Evolutionary conservation across 2,888 invertebrate species (phyloP).

Genomic region (Alloscopus bannaensis): DNA sequence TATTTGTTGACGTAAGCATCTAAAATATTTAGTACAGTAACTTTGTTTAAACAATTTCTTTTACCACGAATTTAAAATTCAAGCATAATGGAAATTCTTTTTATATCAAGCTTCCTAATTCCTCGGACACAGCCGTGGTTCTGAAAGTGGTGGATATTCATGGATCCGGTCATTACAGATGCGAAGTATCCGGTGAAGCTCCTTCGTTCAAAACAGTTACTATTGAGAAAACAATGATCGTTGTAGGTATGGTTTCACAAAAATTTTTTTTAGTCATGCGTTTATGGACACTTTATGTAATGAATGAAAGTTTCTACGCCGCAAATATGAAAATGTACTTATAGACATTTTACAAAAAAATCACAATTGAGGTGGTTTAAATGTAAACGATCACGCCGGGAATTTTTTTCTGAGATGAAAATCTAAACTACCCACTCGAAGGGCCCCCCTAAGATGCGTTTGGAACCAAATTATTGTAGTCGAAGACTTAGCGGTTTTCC

Average conservation of each 20-base stretch:
- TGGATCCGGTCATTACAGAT: constrained; percentile 85
- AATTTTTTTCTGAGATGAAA: too few species aligned
- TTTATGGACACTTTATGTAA: too few species aligned
- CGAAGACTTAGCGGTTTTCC: too few species aligned
- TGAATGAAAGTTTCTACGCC: too few species aligned
- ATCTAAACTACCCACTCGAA: too few species aligned
- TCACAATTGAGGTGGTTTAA: constrained; percentile 2
- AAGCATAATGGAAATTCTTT: background rate
- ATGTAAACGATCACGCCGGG: too few species aligned
- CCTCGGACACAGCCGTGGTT: constrained; percentile 81
- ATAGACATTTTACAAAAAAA: too few species aligned
- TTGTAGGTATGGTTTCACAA: too few species aligned
- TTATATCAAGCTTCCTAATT: constrained; percentile 80
- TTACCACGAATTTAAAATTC: constrained; percentile 6
- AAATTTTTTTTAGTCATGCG: too few species aligned
- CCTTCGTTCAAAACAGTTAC: constrained; percentile 87
- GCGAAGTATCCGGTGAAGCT: constrained; percentile 87
- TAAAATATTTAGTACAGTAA: background rate
- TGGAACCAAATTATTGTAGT: too few species aligned
- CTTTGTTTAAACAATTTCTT: background rate
- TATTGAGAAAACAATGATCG: constrained; percentile 84
- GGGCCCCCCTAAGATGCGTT: too few species aligned
- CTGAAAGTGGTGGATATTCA: constrained; percentile 82
- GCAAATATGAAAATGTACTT: too few species aligned
- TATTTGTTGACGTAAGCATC: constrained; percentile 89